Evolutionary conservation across 2,888 invertebrate species (phyloP).

Genomic region (Xestia c-nigrum): DNA sequence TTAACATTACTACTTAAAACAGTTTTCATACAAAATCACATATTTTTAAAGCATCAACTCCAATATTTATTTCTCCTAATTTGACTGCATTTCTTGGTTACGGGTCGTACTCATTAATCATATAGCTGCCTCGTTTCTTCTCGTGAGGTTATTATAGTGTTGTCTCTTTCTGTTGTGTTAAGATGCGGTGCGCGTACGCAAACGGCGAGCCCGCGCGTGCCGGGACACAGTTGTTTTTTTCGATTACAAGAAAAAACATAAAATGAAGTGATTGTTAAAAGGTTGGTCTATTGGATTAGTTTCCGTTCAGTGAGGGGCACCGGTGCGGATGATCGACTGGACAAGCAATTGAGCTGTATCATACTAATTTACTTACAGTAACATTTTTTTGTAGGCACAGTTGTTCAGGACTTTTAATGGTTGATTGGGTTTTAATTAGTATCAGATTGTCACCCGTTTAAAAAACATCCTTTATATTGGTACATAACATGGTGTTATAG

Average conservation of each 20-base stretch:
- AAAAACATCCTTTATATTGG: neutral
- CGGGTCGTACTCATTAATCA: slow-evolving; percentile 84
- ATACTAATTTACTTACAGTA: neutral
- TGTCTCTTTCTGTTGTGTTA: slow-evolving; percentile 77
- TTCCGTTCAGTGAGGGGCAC: slow-evolving; percentile 72
- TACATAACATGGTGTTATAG: neutral
- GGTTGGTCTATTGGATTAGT: slow-evolving; percentile 76
- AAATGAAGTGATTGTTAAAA: slow-evolving; percentile 81
- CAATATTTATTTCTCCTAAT: slow-evolving; percentile 88
- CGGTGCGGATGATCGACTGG: slow-evolving; percentile 42
- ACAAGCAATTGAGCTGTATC: slow-evolving; percentile 17
- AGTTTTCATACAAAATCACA: slow-evolving; percentile 49
- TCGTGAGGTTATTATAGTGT: slow-evolving; percentile 39
- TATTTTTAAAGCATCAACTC: slow-evolving; percentile 72
- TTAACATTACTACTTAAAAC: slow-evolving; percentile 28
- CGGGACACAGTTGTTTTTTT: slow-evolving; percentile 80
- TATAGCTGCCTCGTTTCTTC: slow-evolving; percentile 73
- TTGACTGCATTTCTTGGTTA: slow-evolving; percentile 87
- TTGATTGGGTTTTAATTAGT: neutral
- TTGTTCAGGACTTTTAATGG: neutral
- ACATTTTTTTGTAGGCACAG: neutral
- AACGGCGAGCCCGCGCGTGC: slow-evolving; percentile 84
- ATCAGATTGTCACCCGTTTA: neutral
- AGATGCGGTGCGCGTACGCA: slow-evolving; percentile 83
- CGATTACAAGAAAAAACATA: slow-evolving; percentile 85